A percentile compares a stretch with the other conserved stretches of the same genome.
Evolutionary conservation across 2,888 invertebrate species (phyloP).

Genomic region (Ceriagrion tenellum): DNA sequence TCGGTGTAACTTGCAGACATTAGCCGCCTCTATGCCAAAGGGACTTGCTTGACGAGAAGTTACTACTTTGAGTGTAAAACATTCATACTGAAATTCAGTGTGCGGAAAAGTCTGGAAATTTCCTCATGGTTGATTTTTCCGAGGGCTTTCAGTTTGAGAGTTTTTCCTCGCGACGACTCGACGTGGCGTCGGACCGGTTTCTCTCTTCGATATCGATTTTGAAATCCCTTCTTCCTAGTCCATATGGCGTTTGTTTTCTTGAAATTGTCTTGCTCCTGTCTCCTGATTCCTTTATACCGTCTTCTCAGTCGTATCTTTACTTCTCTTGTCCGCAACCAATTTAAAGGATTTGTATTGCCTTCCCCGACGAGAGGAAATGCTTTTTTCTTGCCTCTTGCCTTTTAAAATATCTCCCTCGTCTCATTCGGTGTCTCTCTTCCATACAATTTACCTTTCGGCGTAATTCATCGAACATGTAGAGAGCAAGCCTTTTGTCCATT

Average conservation of each 20-base stretch:
- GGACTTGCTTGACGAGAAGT: background rate
- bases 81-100: background rate
- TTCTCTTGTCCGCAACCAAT: background rate
- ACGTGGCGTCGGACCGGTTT: background rate
- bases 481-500: too few relatives aligned
- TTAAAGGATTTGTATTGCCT: background rate
- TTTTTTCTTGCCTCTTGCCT: background rate
- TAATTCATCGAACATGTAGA: too few relatives aligned
- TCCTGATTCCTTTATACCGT: background rate
- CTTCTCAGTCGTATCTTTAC: background rate
- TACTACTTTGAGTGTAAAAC: background rate
- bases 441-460: background rate
- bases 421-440: background rate
- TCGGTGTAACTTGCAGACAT: background rate
- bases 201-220: background rate
- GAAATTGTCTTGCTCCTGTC: background rate
- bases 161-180: background rate
- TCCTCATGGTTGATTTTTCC: background rate
- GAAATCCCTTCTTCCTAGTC: background rate
- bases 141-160: background rate
- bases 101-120: background rate
- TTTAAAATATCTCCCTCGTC: background rate
- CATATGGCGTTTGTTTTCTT: constrained; percentile 14
- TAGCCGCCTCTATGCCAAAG: background rate
- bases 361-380: background rate